phyloP scores from a whole-genome alignment of 2,797 vertebrate genomes.

The Acestrorhynchus altus region DNA sequence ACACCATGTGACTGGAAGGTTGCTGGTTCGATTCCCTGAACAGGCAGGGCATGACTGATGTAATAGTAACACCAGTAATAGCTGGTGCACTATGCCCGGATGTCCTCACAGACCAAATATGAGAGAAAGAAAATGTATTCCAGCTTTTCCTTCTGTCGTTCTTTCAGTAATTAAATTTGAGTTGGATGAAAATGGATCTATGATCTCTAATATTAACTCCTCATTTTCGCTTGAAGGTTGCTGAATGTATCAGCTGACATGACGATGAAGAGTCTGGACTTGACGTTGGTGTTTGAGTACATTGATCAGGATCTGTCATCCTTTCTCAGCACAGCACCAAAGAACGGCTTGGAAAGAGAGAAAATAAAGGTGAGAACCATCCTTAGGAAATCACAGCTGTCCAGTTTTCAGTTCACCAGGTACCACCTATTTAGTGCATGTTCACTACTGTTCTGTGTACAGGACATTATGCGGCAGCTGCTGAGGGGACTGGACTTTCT shows the following conservation, averaged over 20 bases:
- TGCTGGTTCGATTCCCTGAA: too few relatives aligned
- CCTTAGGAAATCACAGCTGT: too few relatives aligned
- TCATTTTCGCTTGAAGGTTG: constrained; percentile 66
- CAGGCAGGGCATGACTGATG: too few relatives aligned
- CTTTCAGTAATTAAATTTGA: too few relatives aligned
- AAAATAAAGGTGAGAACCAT: constrained; percentile 74
- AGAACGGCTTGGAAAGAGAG: constrained; percentile 67
- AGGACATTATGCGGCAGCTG: constrained; percentile 80
- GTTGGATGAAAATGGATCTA: too few relatives aligned
- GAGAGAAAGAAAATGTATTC: too few relatives aligned
- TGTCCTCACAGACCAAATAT: too few relatives aligned
- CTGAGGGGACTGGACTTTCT: constrained; percentile 80
- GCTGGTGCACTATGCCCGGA: too few relatives aligned
- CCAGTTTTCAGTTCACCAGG: background rate
- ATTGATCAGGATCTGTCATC: constrained; percentile 81
- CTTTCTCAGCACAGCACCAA: constrained; percentile 71
- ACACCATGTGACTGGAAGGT: too few relatives aligned
- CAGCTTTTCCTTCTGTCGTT: too few relatives aligned
- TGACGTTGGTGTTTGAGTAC: constrained; percentile 80
- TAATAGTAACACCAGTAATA: too few relatives aligned
- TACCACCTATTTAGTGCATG: background rate
- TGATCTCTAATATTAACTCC: background rate
- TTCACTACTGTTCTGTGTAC: constrained; percentile 35
- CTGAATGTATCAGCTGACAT: constrained; percentile 70
- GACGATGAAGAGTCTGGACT: constrained; percentile 63